phyloP scores from a whole-genome alignment of 2,888 invertebrate species.

The Apodemia hepburni region DNA sequence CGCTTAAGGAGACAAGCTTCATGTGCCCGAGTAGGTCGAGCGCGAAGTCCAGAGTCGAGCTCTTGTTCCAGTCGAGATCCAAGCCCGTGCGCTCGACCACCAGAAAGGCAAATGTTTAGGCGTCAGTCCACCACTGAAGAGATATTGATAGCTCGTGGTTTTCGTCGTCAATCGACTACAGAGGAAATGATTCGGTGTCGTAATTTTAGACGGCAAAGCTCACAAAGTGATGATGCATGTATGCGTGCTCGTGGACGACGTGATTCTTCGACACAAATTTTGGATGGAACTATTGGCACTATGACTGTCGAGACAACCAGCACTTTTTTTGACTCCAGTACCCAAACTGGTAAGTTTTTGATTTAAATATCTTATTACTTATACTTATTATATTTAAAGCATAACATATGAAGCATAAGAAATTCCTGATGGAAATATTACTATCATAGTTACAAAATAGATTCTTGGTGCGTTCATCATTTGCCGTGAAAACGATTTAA shows the following conservation, averaged over 20 bases:
- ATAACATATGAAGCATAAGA: too few relatives aligned
- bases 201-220: conserved; percentile 94
- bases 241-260: conserved; percentile 85
- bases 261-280: conserved; percentile 94
- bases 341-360: conserved; percentile 90
- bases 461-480: too few relatives aligned
- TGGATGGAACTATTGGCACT: conserved; percentile 93
- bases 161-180: conserved; percentile 93
- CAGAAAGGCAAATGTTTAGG: conserved; percentile 87
- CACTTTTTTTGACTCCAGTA: conserved; percentile 95
- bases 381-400: not conserved
- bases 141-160: conserved; percentile 93
- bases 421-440: too few relatives aligned
- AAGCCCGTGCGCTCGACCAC: conserved; percentile 85
- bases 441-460: too few relatives aligned
- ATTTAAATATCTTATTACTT: not conserved
- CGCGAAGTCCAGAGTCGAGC: conserved; percentile 85
- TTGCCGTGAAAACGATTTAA: too few relatives aligned
- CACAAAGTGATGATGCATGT: conserved; percentile 91
- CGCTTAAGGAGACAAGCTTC: conserved; percentile 90
- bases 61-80: conserved; percentile 92
- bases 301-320: conserved; percentile 97
- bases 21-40: conserved; percentile 81
- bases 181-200: conserved; percentile 96
- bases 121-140: conserved; percentile 95